Base-by-base conservation (phyloP, 1,140 invertebrate species). In the Drosophila miranda region DNA sequence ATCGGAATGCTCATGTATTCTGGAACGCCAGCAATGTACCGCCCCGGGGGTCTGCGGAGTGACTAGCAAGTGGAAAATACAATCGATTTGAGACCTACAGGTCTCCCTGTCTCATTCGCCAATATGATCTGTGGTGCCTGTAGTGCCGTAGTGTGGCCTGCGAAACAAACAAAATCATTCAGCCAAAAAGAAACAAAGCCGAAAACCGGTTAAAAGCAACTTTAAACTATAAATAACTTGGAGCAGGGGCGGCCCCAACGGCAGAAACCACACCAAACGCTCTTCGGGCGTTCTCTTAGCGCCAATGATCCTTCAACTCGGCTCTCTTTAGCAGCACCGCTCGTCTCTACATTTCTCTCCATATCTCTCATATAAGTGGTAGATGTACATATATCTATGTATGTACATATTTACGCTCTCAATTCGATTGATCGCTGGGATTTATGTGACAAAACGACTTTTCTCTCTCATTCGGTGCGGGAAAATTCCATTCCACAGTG, bases 131-230 rank as follows among this genome's bases (percentile, higher is more conserved):
- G 55, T 41, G 46, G 60, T 48, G 49, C 30, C 16, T 30, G 6
- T 28, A 26, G 26, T 26, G 26, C 7, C 42, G 11, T 16, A 21
- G 21, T 55, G 16, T 30, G 60, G 50, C 41, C 46, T 54, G 67
- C 50, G 3, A 71, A 72, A 72, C 67, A 74, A 73, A 73, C 43
- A 48, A 68, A 68, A 48, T 48, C 64, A 68, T 67, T 67, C 14
- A 67, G 50, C 64, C 48, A 42, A 66, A 48, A 55, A 43, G 49
- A 62, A 52, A 52, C 34, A 52, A 67, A 46, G 23, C 16, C 11
- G 46, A 56, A 75, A 84, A 80, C 80, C 81, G 80, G 80, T 84
- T 86, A 56, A 67, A 75, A 78, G 53, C 70, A 53, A 59, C 62
- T 81, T 81, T 49, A 58, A 30, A 59, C 67, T 76, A 80, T 50